Percentiles rank a stretch among this genome's conserved stretches.
Conservation (phyloP, 2,888 invertebrate genomes). For the Microctonus aethiopoides region DNA sequence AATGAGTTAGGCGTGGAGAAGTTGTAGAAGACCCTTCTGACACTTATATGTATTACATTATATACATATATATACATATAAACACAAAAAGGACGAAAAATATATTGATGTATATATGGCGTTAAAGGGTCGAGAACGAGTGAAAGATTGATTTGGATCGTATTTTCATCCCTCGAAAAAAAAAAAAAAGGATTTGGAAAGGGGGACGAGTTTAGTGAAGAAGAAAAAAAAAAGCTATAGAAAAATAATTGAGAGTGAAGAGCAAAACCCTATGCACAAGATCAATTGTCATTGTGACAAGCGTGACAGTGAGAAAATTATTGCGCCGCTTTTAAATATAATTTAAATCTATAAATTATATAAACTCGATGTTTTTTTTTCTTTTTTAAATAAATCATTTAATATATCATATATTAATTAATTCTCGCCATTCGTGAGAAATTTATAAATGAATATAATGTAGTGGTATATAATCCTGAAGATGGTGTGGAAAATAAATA, state of each 20-base stretch:
- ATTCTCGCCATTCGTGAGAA: not conserved
- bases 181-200: not conserved
- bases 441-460: not conserved
- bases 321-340: too few species aligned
- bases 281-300: constrained; percentile 19
- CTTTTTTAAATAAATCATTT: not conserved
- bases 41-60: not conserved
- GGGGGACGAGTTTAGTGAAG: not conserved
- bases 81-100: not conserved
- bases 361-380: not conserved
- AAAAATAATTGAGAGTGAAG: not conserved
- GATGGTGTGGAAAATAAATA: not conserved
- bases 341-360: too few species aligned
- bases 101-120: not conserved
- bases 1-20: constrained; percentile 14
- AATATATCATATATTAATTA: not conserved
- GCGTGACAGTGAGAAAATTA: constrained; percentile 9
- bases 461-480: not conserved
- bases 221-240: not conserved
- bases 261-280: not conserved
- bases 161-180: constrained; percentile 12
- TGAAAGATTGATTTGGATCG: constrained; percentile 21
- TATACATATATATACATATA: not conserved
- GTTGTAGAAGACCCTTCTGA: not conserved
- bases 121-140: constrained; percentile 3